Evolutionary conservation across 2,797 vertebrate species (phyloP).

Genomic region (Pteronotus mesoamericanus): DNA sequence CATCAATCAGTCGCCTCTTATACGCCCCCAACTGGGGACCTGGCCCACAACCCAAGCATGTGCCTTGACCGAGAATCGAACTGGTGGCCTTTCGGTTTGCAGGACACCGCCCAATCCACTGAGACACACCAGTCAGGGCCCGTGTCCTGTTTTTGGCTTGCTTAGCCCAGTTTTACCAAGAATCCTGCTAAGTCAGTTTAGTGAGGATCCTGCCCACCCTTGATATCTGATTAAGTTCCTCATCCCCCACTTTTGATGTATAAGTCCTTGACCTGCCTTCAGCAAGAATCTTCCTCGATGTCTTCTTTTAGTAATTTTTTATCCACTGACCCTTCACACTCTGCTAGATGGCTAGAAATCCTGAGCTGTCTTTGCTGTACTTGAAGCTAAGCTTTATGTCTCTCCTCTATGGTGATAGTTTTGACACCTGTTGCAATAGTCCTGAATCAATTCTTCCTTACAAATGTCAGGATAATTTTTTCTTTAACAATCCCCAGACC

Average conservation of each 20-base stretch:
- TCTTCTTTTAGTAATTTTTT: not conserved
- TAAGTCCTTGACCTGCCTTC: not conserved
- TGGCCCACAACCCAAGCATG: not conserved
- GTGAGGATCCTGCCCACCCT: not conserved
- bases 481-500: not conserved
- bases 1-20: not conserved
- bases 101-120: not conserved
- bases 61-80: not conserved
- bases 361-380: not conserved
- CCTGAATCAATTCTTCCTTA: not conserved
- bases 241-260: not conserved
- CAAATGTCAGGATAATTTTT: not conserved
- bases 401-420: not conserved
- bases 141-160: not conserved
- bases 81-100: not conserved
- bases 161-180: not conserved
- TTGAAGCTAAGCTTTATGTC: not conserved
- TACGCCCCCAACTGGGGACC: not conserved
- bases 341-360: rapidly evolving
- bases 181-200: not conserved
- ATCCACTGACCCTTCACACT: not conserved
- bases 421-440: not conserved
- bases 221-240: not conserved
- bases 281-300: not conserved
- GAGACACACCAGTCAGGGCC: not conserved